Conservation (phyloP, 2,888 invertebrate genomes). For the Antheraea yamamai region DNA sequence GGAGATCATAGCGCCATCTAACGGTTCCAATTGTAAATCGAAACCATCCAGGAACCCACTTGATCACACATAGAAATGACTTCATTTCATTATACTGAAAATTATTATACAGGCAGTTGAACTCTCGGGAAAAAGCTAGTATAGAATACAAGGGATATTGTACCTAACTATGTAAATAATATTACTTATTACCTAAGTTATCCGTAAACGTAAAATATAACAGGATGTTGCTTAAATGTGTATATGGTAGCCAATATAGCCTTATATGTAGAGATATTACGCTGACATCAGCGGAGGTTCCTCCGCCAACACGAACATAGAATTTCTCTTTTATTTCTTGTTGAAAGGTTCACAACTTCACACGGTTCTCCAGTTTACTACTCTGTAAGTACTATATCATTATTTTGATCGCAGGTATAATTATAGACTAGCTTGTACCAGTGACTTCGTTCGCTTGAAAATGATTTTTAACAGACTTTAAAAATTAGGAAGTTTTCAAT, state of each 20-base stretch:
- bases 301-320: background rate
- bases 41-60: too few species aligned
- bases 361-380: background rate
- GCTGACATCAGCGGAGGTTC: background rate
- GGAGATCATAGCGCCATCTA: too few species aligned
- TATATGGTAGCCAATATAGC: background rate
- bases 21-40: too few species aligned
- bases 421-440: background rate
- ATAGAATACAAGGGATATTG: too few species aligned
- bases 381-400: background rate
- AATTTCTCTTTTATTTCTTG: slow-evolving; percentile 12
- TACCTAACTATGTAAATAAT: background rate
- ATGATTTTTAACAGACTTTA: too few species aligned
- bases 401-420: background rate
- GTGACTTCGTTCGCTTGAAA: too few species aligned
- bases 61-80: too few species aligned
- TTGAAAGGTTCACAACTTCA: slow-evolving; percentile 4
- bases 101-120: background rate
- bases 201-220: background rate
- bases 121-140: background rate
- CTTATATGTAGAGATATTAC: background rate
- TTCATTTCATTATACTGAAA: too few species aligned
- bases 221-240: slow-evolving; percentile 1
- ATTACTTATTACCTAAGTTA: background rate
- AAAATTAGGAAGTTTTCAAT: too few species aligned